Evolutionary conservation across 2,888 invertebrate genomes (phyloP).

Genomic region (Lutraria lutraria): DNA sequence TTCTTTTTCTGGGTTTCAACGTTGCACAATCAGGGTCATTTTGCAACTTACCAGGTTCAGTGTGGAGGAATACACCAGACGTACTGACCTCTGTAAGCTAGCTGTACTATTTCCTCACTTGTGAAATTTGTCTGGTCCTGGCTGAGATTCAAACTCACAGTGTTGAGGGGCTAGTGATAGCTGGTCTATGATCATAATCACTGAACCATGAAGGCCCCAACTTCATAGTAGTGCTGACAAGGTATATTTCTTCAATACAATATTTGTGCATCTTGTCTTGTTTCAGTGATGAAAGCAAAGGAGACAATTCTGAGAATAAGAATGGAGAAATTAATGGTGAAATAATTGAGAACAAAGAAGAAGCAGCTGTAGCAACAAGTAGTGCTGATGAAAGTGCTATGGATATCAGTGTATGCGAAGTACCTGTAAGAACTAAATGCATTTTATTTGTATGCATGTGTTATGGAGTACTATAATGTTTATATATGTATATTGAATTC

Average conservation of each 20-base stretch:
- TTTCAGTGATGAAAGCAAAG: constrained; percentile 3
- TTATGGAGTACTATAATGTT: not conserved
- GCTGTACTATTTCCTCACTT: no score
- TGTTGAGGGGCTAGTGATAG: no score
- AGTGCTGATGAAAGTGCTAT: constrained; percentile 40
- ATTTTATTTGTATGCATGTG: not conserved
- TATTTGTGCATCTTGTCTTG: not conserved
- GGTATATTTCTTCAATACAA: not conserved
- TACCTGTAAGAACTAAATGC: constrained; percentile 9
- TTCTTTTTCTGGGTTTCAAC: no score
- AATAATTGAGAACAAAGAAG: not conserved
- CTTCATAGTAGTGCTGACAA: not conserved
- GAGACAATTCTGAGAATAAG: not conserved
- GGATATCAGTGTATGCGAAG: constrained; percentile 46
- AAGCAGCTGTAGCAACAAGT: not conserved
- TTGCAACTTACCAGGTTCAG: no score
- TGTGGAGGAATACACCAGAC: no score
- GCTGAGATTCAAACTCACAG: no score
- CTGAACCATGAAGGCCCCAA: no score
- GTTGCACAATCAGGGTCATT: no score
- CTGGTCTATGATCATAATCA: no score
- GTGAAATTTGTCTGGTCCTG: no score
- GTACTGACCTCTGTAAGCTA: no score
- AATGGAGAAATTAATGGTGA: not conserved
- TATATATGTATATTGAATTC: not conserved